Evolutionary conservation across 1,140 invertebrate species (phyloP), one percentile per base, ranked within the genome.

Genomic region (Venustaconcha ellipsiformis): DNA sequence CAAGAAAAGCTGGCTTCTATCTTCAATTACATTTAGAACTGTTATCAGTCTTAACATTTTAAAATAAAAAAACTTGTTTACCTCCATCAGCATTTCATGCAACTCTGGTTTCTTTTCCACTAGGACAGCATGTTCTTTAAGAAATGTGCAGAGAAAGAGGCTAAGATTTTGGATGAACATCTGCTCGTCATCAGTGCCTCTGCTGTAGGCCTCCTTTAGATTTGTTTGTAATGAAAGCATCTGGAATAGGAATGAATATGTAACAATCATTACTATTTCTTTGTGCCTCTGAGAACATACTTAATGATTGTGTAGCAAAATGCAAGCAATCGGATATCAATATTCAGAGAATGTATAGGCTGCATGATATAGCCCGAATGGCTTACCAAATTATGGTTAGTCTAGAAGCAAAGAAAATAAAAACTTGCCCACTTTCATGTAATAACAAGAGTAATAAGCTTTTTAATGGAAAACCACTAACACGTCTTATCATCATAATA

Each of bases 101-200:
- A 88, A 70, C 55, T 89, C 89, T 26, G 70, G 65, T 76, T 89
- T 89, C 60, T 85, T 87, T 74, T 91, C 97, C 66, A 98, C 94
- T 57, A 98, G 91, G 75, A 92, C 92, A 26, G 95, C 96, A 91
- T 99, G 97, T 82, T 99, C 97, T 91, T 99, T 99, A 1, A 99
- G 91, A 88, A 95, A 99, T 78, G 97, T 98, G 89, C 96, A 98
- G 30, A 99, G 91, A 89, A 99, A 99, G 90, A 99, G 93, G 72
- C 97, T 97, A 76, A 99, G 92, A 90, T 99, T 99, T 87, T 99
- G 97, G 72, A 99, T 99, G 87, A 99, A 99, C 86, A 98, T 98
- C 90, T 99, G 99, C 88, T 99, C 98, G 87, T 97, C 95, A 91
- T 99, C 97, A 87, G 94, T 93, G 48, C 98, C 98, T 79, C 93